Evolutionary conservation across 92 coral and sea anemone species (phyloP).

Genomic region (Parazoanthus atlanticus): DNA sequence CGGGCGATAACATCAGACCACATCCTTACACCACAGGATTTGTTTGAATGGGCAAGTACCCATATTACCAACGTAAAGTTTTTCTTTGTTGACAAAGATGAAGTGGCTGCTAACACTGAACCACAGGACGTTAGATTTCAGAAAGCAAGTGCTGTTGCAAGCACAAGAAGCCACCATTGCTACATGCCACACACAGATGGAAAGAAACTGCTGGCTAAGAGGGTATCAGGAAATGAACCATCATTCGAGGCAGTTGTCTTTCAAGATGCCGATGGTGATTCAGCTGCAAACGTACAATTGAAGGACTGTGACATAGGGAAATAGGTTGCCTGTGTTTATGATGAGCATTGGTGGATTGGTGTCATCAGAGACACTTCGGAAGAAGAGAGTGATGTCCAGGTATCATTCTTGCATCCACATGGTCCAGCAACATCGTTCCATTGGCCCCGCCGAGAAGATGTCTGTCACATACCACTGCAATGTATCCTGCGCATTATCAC

Average conservation of each 20-base stretch:
- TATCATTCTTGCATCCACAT: constrained; percentile 1
- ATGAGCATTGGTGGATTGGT: neutral
- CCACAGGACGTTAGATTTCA: neutral
- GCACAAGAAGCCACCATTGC: constrained; percentile 11
- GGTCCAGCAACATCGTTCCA: neutral
- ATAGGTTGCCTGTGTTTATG: neutral
- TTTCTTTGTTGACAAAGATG: constrained; percentile 19
- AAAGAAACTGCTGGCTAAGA: neutral
- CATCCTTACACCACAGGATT: constrained; percentile 13
- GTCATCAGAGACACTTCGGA: too few species aligned
- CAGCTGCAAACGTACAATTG: neutral
- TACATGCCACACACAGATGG: neutral
- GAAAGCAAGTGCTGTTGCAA: neutral
- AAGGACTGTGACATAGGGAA: constrained; percentile 3
- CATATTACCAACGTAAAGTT: constrained; percentile 24
- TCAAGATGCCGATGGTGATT: neutral
- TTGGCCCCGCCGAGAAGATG: neutral
- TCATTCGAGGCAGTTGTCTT: constrained; percentile 9
- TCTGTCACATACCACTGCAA: constrained; percentile 5
- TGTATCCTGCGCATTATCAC: neutral
- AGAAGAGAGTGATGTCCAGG: neutral
- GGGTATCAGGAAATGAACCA: neutral
- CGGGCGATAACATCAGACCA: constrained; percentile 18
- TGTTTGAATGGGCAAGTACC: constrained; percentile 22
- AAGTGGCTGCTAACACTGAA: neutral